A percentile compares a stretch with the other conserved stretches of the same genome.
phyloP scores from a whole-genome alignment of 92 coral and sea anemone species.

The Pocillopora grandis region DNA sequence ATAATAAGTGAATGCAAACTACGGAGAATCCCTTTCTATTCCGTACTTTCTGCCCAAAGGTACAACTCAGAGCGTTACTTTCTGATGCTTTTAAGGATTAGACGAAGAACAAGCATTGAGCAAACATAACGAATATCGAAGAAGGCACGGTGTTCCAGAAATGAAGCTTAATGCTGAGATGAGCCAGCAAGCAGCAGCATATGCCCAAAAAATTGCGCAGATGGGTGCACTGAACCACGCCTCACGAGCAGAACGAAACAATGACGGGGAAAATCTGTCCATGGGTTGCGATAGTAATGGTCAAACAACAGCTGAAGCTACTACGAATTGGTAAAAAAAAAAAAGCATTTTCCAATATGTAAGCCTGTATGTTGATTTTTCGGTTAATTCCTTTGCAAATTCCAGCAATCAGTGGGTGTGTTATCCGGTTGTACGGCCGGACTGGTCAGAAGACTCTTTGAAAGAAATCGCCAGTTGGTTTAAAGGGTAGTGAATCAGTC shows the following conservation, averaged over 20 bases:
- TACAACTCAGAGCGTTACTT: background rate
- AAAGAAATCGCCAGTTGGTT: too few species aligned
- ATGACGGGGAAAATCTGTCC: conserved; percentile 83
- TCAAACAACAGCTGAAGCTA: conserved; percentile 64
- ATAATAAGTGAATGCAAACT: too few species aligned
- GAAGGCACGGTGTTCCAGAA: conserved; percentile 70
- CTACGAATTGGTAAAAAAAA: conserved; percentile 66
- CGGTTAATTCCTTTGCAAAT: too few species aligned
- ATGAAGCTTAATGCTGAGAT: conserved; percentile 67
- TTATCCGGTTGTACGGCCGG: too few species aligned
- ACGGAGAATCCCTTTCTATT: too few species aligned
- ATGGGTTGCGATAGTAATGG: conserved; percentile 69
- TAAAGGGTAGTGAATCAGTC: background rate
- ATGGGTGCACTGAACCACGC: conserved; percentile 64
- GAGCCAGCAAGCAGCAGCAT: conserved; percentile 66
- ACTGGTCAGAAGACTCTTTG: too few species aligned
- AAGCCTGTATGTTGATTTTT: too few species aligned
- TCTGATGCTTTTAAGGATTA: conserved; percentile 7
- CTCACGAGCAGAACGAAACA: conserved; percentile 45
- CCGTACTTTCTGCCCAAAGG: too few species aligned
- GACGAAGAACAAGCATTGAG: conserved; percentile 55
- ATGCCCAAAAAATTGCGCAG: conserved; percentile 67
- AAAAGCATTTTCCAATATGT: background rate
- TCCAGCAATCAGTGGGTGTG: too few species aligned
- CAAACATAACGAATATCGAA: conserved; percentile 75